A percentile compares a stretch with the other conserved stretches of the same genome.
phyloP scores from a whole-genome alignment of 2,113 vertebrate genomes.

The Epinephelus fuscoguttatus region DNA sequence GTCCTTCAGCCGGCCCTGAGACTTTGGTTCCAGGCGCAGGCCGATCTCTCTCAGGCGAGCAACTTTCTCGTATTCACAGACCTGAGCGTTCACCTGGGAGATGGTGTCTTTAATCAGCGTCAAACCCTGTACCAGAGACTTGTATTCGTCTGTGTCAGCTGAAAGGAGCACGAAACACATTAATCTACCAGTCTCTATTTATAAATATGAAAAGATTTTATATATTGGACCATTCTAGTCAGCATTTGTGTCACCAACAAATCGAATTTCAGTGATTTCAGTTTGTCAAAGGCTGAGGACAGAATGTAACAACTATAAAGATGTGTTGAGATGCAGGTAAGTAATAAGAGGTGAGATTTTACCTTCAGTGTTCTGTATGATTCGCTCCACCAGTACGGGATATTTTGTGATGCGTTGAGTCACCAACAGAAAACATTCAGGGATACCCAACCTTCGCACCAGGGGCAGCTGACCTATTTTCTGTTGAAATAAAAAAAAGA shows the following conservation, averaged over 20 bases:
- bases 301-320: background rate
- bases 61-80: conserved; percentile 87
- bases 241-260: background rate
- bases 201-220: background rate
- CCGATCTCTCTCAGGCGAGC: conserved; percentile 88
- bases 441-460: conserved; percentile 89
- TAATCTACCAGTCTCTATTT: no score
- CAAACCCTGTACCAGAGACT: conserved; percentile 86
- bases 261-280: no score
- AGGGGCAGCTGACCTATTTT: conserved; percentile 91
- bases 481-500: conserved; percentile 73
- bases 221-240: no score
- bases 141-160: conserved; percentile 89
- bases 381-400: conserved; percentile 91
- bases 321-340: background rate
- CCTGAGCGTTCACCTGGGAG: conserved; percentile 88
- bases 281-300: background rate
- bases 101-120: conserved; percentile 89
- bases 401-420: conserved; percentile 98
- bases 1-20: conserved; percentile 87
- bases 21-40: conserved; percentile 88
- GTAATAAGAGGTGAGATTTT: conserved; percentile 4
- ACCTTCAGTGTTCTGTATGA: conserved; percentile 95
- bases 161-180: conserved; percentile 4
- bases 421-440: conserved; percentile 94